phyloP scores from a whole-genome alignment of 2,797 vertebrate species.

The Siniperca undulata region DNA sequence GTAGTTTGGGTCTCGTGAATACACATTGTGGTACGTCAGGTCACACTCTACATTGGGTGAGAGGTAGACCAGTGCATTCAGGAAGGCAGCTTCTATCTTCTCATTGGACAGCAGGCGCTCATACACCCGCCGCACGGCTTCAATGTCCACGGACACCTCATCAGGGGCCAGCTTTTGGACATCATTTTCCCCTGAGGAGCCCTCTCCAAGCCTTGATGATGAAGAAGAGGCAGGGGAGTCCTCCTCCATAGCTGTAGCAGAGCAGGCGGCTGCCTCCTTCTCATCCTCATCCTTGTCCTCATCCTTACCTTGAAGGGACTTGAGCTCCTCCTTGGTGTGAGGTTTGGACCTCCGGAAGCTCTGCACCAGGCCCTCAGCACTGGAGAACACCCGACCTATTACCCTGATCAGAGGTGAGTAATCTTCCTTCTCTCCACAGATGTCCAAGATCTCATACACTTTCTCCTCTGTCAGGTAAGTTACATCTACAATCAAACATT shows the following conservation, averaged over 20 bases:
- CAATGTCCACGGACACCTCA: slow-evolving; percentile 97
- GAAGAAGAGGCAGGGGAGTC: slow-evolving; percentile 90
- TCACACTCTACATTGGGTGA: slow-evolving; percentile 99
- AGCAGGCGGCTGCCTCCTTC: slow-evolving; percentile 93
- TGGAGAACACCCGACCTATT: slow-evolving; percentile 96
- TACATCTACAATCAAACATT: slow-evolving; percentile 86
- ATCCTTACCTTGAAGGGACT: slow-evolving; percentile 97
- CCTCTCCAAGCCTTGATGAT: slow-evolving; percentile 79
- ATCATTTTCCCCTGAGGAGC: slow-evolving; percentile 90
- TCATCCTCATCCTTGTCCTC: slow-evolving; percentile 98
- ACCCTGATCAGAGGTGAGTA: slow-evolving; percentile 97
- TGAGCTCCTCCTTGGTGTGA: slow-evolving; percentile 98
- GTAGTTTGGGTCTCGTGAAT: slow-evolving; percentile 96
- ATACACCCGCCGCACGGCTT: slow-evolving; percentile 95
- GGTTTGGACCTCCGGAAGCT: slow-evolving; percentile 96
- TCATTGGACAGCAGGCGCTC: slow-evolving; percentile 94
- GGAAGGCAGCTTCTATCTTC: slow-evolving; percentile 97
- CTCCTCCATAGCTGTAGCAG: slow-evolving; percentile 91
- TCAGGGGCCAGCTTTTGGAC: slow-evolving; percentile 91
- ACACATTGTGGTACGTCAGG: slow-evolving; percentile 98
- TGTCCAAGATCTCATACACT: slow-evolving; percentile 96
- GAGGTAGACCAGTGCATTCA: slow-evolving; percentile 98
- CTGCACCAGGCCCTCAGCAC: slow-evolving; percentile 96
- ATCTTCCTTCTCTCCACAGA: slow-evolving; percentile 94
- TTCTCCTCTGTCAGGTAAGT: slow-evolving; percentile 96